A percentile compares a stretch with the other conserved stretches of the same genome.
Evolutionary conservation across 2,113 vertebrate species (phyloP).

Genomic region (Bubo scandiacus): DNA sequence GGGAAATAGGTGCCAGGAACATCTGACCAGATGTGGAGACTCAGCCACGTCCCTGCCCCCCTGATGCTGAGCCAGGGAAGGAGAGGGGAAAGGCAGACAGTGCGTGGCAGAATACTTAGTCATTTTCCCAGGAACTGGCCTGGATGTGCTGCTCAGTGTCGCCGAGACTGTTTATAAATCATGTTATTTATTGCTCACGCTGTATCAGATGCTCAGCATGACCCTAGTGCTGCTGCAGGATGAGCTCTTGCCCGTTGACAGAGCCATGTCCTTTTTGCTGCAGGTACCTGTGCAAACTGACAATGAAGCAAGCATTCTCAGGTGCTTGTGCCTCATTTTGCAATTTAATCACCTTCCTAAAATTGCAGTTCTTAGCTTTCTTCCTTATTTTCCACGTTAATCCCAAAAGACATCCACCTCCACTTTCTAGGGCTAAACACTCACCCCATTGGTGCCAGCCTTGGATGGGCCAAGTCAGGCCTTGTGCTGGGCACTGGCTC

Average conservation of each 20-base stretch:
- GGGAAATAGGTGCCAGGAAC: background rate
- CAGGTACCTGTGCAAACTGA: background rate
- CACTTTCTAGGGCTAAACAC: background rate
- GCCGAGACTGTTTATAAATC: background rate
- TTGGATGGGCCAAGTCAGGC: background rate
- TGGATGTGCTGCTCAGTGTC: background rate
- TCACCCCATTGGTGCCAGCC: background rate
- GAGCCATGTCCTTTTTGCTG: fast-evolving
- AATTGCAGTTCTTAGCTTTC: background rate
- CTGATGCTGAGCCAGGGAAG: background rate
- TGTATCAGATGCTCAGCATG: background rate
- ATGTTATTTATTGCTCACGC: background rate
- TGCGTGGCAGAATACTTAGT: background rate
- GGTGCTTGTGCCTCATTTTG: background rate
- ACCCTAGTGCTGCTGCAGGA: background rate
- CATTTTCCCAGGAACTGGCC: constrained; percentile 15
- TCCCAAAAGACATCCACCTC: background rate
- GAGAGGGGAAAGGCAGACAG: background rate
- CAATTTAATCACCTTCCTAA: background rate
- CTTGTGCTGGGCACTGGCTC: background rate
- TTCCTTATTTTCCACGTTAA: background rate
- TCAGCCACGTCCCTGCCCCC: background rate
- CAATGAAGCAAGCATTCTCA: background rate
- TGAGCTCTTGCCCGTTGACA: fast-evolving
- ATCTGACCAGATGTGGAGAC: background rate